Evolutionary conservation across 1,140 invertebrate genomes (phyloP), one percentile per base, ranked within the genome.

Genomic region (Lanistes nyassanus): DNA sequence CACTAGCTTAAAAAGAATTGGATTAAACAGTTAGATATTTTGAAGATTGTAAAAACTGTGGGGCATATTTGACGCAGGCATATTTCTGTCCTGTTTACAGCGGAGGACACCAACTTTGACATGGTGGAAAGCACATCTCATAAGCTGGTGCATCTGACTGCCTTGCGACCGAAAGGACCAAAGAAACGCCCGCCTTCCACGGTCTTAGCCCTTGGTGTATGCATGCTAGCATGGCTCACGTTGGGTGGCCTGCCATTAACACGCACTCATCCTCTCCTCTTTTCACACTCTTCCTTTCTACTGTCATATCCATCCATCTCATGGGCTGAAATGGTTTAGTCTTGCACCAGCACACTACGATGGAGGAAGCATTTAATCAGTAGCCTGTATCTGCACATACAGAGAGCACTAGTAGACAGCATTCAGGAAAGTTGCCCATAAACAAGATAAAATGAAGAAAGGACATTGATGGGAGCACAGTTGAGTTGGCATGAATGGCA

Each of bases 181-280:
- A 90, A 91, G 31, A 88, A 92, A 79, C 90, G 93, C 81, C 92
- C 91, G 39, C 93, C 93, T 13, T 92, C 93, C 81, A 90, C 83
- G 81, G 88, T 88, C 72, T 86, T 90, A 74, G 67, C 82, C 34
- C 79, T 76, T 74, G 76, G 60, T 39, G 81, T 83, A 80, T 79
- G 79, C 75, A 76, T 76, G 74, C 67, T 76, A 55, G 74, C 74
- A 73, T 76, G 64, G 69, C 70, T 74, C 39, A 47, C 51, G 0
- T 53, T 71, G 16, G 47, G 68, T 29, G n/a, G 39, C 68, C 47
- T 64, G 37, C n/a, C 31, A 23, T 58, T 51, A 53, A 55, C 26
- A 47, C 11, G 34, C 37, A 13, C 67, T 23, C 64, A 29, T 26
- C 69, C 34, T 29, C n/a, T 69, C 23, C n/a, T 60, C 34, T 69